Base-by-base conservation (phyloP, 2,888 invertebrate species). In the Lepidochrysops patricia region DNA sequence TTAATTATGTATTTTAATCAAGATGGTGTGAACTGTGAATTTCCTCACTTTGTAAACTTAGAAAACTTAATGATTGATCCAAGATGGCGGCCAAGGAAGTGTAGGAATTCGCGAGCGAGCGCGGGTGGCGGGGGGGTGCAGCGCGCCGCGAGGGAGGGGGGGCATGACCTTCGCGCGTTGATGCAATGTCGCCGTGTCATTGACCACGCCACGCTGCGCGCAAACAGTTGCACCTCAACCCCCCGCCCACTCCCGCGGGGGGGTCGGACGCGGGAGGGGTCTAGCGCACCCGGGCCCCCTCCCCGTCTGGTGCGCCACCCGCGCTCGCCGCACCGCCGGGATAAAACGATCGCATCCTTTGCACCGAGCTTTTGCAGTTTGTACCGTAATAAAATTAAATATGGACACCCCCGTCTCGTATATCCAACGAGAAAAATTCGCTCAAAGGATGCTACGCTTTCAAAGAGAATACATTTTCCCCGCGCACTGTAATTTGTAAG, bases 161-260 rank as follows among this genome's bases (percentile, higher is more conserved):
- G 70, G 74, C 70, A 79, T 84, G 84, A 84, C 84, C 84, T 85
- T 85, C 84, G 84, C 84, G 84, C 84, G 81, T 83, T 82, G 85
- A 82, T 85, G 85, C 88, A 89, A 89, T 89, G 88, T 88, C 88
- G 87, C 81, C 79, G 85, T 86, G 88, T 88, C 88, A 86, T 87
- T 87, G 88, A 85, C 85, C 85, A 84, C 79, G 70, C 65, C 67
- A 64, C 65, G 71, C 13, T 54, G 66, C 72, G 63, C 72, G 63
- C 72, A 68, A 71, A 70, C 69, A 70, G 69, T 69, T 69, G 67
- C 74, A 70, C 72, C 71, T 68, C 65, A 62, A 66, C 61, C 66
- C 69, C 67, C 66, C 65, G 70, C 68, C 64, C 65, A 62, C 68
- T 63, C 57, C 62, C 64, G 43, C 9, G 19, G 19, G 19, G 19